Percentiles rank a stretch among this genome's conserved stretches.
These are phyloP conservation scores for Actinopyga echinites DNA, from an alignment of 53 echinoderm and acorn worm species.

Conservation along the genomic window DNA sequence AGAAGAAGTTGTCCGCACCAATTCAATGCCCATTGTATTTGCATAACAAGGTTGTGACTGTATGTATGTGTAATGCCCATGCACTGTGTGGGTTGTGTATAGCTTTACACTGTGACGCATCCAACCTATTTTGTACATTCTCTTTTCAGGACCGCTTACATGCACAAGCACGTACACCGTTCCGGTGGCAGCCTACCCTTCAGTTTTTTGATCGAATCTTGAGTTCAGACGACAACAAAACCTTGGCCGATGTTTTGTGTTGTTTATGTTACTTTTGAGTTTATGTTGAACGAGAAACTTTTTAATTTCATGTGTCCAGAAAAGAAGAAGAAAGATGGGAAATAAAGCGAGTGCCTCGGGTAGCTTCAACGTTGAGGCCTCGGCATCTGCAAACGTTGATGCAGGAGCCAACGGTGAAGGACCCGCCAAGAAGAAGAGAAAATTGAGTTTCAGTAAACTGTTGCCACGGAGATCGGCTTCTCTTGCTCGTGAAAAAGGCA, in stretches of 20 bases:
- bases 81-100: neutral
- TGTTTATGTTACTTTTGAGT: conserved; percentile 2
- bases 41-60: conserved; percentile 33
- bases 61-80: neutral
- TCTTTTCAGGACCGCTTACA: conserved; percentile 28
- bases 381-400: conserved; percentile 67
- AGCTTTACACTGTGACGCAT: no score
- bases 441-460: conserved; percentile 84
- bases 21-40: conserved; percentile 28
- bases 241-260: conserved; percentile 30
- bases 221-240: conserved; percentile 11
- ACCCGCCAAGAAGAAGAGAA: conserved; percentile 84
- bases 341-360: conserved; percentile 81
- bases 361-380: conserved; percentile 73
- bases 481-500: conserved; percentile 62
- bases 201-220: neutral
- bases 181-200: conserved; percentile 31
- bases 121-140: neutral
- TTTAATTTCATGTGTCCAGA: conserved; percentile 28
- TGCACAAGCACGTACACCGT: conserved; percentile 21
- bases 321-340: conserved; percentile 60
- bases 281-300: conserved; percentile 18
- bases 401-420: conserved; percentile 61
- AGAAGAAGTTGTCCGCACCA: neutral
- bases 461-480: conserved; percentile 74